A percentile compares a stretch with the other conserved stretches of the same genome.
Conservation (phyloP, 64 coral and sea anemone genomes). For the Exaiptasia diaphana region DNA sequence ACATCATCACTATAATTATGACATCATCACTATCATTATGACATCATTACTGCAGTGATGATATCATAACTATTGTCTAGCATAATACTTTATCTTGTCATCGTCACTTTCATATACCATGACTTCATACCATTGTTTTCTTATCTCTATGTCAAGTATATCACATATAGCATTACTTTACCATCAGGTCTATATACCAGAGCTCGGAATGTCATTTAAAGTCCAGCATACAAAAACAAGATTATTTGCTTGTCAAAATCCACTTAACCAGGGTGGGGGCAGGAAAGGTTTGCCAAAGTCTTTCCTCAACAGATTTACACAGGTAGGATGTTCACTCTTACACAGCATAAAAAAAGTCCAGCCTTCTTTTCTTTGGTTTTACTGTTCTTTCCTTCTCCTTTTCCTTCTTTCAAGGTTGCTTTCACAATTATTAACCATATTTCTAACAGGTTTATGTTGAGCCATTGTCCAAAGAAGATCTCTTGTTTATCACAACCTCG, state of each 20-base stretch:
- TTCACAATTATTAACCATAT: neutral
- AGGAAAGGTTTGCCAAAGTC: constrained; percentile 97
- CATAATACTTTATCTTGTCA: too few relatives aligned
- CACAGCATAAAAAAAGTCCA: neutral
- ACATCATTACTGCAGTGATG: too few relatives aligned
- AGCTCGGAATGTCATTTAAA: constrained; percentile 86
- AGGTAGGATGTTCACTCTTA: constrained; percentile 78
- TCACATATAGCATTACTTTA: too few relatives aligned
- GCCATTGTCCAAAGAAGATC: constrained; percentile 66
- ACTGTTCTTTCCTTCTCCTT: neutral
- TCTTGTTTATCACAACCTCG: constrained; percentile 74
- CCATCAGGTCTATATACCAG: constrained; percentile 92
- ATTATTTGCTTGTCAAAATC: constrained; percentile 97
- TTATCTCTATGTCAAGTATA: too few relatives aligned
- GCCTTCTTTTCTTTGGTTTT: neutral
- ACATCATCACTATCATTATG: too few relatives aligned
- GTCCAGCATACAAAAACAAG: constrained; percentile 73
- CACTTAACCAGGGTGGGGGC: constrained; percentile 90
- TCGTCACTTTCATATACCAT: too few relatives aligned
- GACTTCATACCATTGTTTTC: too few relatives aligned
- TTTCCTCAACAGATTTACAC: constrained; percentile 94
- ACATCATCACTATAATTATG: too few relatives aligned
- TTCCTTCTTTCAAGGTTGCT: neutral
- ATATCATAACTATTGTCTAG: too few relatives aligned
- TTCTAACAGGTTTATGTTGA: constrained; percentile 83